phyloP scores from a whole-genome alignment of 2,888 invertebrate genomes.

The Watsonalla binaria region DNA sequence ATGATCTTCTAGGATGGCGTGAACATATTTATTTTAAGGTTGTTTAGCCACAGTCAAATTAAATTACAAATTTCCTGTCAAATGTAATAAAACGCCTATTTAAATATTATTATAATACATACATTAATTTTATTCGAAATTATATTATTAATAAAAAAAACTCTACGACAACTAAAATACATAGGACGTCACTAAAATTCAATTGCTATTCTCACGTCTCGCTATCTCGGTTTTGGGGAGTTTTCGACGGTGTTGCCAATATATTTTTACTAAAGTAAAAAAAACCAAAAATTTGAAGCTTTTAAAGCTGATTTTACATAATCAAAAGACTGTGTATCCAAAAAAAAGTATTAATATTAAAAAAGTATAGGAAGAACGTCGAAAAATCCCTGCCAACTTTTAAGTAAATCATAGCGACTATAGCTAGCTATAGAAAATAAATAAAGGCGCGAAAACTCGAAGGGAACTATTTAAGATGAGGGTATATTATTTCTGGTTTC shows the following conservation, averaged over 20 bases:
- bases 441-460: conserved; percentile 20
- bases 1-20: too few relatives aligned
- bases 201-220: conserved; percentile 18
- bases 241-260: conserved; percentile 12
- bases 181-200: conserved; percentile 39
- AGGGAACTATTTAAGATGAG: conserved; percentile 19
- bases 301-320: too few relatives aligned
- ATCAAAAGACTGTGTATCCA: too few relatives aligned
- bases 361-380: neutral
- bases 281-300: neutral
- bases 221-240: conserved; percentile 16
- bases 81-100: conserved; percentile 15
- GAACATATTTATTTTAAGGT: neutral
- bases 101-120: conserved; percentile 37
- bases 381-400: conserved; percentile 3
- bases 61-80: conserved; percentile 8
- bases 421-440: conserved; percentile 17
- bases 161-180: conserved; percentile 23
- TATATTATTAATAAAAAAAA: conserved; percentile 29
- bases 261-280: neutral
- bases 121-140: conserved; percentile 39
- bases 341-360: neutral
- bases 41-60: conserved; percentile 18
- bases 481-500: conserved; percentile 21
- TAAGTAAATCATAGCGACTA: conserved; percentile 21